Conservation (phyloP, 2,888 invertebrate species). For the Mythimna ferrago region DNA sequence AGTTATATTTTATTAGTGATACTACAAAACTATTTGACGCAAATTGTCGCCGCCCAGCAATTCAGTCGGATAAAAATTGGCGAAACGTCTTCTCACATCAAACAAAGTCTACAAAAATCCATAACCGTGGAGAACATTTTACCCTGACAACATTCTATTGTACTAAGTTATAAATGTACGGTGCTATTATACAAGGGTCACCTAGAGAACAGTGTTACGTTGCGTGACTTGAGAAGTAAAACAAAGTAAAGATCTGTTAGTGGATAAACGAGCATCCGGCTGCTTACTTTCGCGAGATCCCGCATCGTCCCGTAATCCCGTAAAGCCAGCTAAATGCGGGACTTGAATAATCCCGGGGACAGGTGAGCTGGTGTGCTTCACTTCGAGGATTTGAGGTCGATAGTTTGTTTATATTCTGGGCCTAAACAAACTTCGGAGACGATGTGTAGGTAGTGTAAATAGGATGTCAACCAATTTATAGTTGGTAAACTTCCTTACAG, state of each 20-base stretch:
- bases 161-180: slow-evolving; percentile 34
- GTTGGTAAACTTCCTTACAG: slow-evolving; percentile 31
- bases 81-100: neutral
- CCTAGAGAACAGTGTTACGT: slow-evolving; percentile 55
- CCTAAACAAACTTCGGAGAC: slow-evolving; percentile 36
- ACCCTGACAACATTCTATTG: neutral
- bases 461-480: slow-evolving; percentile 48
- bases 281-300: slow-evolving; percentile 72
- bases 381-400: slow-evolving; percentile 67
- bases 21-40: too few species aligned
- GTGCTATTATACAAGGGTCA: slow-evolving; percentile 39
- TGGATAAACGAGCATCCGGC: slow-evolving; percentile 75
- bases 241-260: slow-evolving; percentile 73
- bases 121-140: neutral
- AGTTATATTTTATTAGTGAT: too few species aligned
- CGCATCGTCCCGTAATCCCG: slow-evolving; percentile 71
- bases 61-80: neutral
- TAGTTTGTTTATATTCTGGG: slow-evolving; percentile 68
- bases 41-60: neutral
- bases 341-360: slow-evolving; percentile 72
- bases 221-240: slow-evolving; percentile 74
- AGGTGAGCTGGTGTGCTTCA: slow-evolving; percentile 70
- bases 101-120: neutral
- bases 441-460: slow-evolving; percentile 50
- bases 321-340: slow-evolving; percentile 74